Percentiles rank a stretch among this genome's conserved stretches.
phyloP scores from a whole-genome alignment of 2,888 invertebrate species.

The Amblyteles armatorius region DNA sequence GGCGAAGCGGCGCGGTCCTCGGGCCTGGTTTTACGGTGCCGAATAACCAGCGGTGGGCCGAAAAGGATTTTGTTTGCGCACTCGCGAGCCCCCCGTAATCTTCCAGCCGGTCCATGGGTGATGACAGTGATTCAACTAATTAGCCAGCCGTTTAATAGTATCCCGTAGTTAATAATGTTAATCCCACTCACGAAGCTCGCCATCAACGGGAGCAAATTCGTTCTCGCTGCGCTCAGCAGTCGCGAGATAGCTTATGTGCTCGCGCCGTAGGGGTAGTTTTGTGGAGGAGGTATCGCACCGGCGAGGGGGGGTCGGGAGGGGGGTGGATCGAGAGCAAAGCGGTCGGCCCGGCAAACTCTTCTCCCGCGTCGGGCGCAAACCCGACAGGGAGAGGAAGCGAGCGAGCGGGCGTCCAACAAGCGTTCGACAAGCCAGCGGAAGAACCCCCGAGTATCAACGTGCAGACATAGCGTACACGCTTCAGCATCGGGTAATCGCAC shows the following conservation, averaged over 20 bases:
- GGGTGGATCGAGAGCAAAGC: constrained; percentile 12
- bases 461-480: constrained; percentile 44
- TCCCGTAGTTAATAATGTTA: constrained; percentile 75
- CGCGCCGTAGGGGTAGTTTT: constrained; percentile 31
- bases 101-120: background rate
- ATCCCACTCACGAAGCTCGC: constrained; percentile 72
- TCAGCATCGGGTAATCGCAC: constrained; percentile 66
- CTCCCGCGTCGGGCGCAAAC: constrained; percentile 34
- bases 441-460: constrained; percentile 35
- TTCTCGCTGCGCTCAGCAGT: constrained; percentile 66
- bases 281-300: constrained; percentile 13
- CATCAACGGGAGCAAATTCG: constrained; percentile 43
- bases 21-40: background rate
- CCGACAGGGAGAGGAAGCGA: constrained; percentile 3
- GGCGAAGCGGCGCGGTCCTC: constrained; percentile 9
- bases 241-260: constrained; percentile 69
- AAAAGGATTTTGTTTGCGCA: background rate
- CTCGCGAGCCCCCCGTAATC: constrained; percentile 34
- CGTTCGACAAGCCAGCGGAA: constrained; percentile 39
- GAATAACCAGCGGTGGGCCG: background rate
- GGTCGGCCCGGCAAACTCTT: constrained; percentile 36
- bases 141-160: constrained; percentile 74
- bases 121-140: constrained; percentile 73
- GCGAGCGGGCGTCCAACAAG: constrained; percentile 23
- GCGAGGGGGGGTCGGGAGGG: background rate